Conservation (phyloP, 2,797 vertebrate genomes). For the Acanthis flammea region DNA sequence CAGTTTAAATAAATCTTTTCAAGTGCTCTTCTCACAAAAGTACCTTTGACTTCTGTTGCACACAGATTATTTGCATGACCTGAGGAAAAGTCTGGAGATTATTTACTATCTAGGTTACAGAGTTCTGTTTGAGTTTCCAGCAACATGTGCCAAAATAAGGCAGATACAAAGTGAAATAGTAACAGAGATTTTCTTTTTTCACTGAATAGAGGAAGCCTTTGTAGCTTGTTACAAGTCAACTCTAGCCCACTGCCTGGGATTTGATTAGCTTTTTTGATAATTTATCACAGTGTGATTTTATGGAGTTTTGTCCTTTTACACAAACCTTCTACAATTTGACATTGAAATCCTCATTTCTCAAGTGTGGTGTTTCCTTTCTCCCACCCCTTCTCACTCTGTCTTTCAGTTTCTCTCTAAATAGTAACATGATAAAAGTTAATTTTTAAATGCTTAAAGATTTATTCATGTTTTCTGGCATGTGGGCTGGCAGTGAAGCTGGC, state of each 20-base stretch:
- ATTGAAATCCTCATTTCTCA: background rate
- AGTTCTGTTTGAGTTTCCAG: slow-evolving; percentile 53
- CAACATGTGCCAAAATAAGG: slow-evolving; percentile 25
- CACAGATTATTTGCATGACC: slow-evolving; percentile 18
- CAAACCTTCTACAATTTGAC: background rate
- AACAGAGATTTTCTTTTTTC: background rate
- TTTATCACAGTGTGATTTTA: background rate
- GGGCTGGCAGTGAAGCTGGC: background rate
- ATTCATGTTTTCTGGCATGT: background rate
- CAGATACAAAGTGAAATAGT: background rate
- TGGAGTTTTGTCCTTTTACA: background rate
- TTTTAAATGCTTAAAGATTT: background rate
- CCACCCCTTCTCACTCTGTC: background rate
- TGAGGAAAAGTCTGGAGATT: slow-evolving; percentile 45
- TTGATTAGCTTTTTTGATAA: background rate
- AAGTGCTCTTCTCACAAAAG: slow-evolving; percentile 50
- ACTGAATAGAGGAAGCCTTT: background rate
- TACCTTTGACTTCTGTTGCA: slow-evolving; percentile 30
- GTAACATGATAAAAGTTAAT: background rate
- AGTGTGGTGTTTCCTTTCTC: background rate
- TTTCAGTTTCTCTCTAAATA: background rate
- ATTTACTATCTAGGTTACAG: slow-evolving; percentile 29
- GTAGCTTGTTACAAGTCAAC: background rate
- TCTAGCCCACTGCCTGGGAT: background rate
- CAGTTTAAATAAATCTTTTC: background rate